A percentile compares a stretch with the other conserved stretches of the same genome.
Evolutionary conservation across 2,113 vertebrate species (phyloP).

Genomic region (Ictalurus punctatus): DNA sequence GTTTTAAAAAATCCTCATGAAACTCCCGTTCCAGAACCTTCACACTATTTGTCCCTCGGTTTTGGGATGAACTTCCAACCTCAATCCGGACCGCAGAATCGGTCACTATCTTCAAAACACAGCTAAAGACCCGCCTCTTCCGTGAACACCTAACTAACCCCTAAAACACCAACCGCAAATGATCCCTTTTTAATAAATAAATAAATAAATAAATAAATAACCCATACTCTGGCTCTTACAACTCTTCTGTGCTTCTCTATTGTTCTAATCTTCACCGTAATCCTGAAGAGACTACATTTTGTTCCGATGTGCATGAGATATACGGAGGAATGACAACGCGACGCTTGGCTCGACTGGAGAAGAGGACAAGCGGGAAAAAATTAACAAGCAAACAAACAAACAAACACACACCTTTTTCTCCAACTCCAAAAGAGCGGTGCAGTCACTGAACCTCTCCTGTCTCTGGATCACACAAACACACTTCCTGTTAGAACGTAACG

Average conservation of each 20-base stretch:
- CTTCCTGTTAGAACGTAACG: not conserved
- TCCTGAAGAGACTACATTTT: not conserved
- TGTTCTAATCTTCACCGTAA: not conserved
- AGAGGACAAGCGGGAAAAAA: not conserved
- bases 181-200: no score
- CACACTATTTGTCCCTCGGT: no score
- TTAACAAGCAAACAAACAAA: not conserved
- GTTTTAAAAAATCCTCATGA: no score
- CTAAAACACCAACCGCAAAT: no score
- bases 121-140: no score
- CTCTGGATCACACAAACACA: slow-evolving; percentile 64
- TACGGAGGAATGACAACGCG: not conserved
- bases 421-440: slow-evolving; percentile 76
- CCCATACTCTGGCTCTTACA: no score
- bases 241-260: not conserved
- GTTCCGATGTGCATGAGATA: not conserved
- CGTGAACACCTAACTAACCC: no score
- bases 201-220: no score
- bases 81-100: no score
- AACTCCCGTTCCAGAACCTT: no score
- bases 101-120: no score
- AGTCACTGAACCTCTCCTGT: slow-evolving; percentile 79
- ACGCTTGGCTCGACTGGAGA: not conserved
- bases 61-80: no score
- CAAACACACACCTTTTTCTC: slow-evolving; percentile 75